Evolutionary conservation across 2,113 vertebrate species (phyloP), one percentile per base, ranked within the genome.

Genomic region (Promerops cafer): DNA sequence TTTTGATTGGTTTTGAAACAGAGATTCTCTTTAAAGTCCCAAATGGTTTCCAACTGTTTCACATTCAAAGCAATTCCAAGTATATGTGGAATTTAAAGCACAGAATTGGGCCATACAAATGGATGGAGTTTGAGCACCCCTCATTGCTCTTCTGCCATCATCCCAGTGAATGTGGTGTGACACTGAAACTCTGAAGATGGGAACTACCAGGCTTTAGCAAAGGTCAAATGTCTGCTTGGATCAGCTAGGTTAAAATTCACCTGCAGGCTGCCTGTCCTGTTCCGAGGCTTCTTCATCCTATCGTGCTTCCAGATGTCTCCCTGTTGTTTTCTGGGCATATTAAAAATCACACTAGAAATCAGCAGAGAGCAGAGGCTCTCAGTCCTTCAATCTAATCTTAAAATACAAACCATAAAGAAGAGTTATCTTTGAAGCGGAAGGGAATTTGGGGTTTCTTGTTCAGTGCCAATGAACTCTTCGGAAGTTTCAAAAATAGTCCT

Each of bases 151-250:
- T 95, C 88, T 88, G 69, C 71, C 53, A 60, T 94, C 84, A 80
- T 63, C 68, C 64, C 35, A 11, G 39, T 49, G 76, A 96, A 96
- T 61, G 56, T 84, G 68, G 24, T n/a, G 50, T 69, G 93, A 96
- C 94, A 84, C 49, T 93, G 94, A 96, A 78, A 85, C 93, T 82
- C 40, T 28, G 78, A 95, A 85, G 89, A 87, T 1, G 18, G 40
- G 68, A 80, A 69, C 70, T 44, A 85, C 65, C 78, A 89, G 56
- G 33, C 70, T 93, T 85, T 56, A 79, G 74, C 37, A 95, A 94
- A 96, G 90, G 95, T 96, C 91, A 91, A 89, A 91, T 69, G 91
- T 84, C 91, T 93, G 49, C 78, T 96, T 83, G 78, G 84, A 95
- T 96, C 93, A 90, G 59, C 61, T 23, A 22, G 75, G 74, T 69